Evolutionary conservation across 2,797 vertebrate genomes (phyloP).

Genomic region (Serranus cabrilla): DNA sequence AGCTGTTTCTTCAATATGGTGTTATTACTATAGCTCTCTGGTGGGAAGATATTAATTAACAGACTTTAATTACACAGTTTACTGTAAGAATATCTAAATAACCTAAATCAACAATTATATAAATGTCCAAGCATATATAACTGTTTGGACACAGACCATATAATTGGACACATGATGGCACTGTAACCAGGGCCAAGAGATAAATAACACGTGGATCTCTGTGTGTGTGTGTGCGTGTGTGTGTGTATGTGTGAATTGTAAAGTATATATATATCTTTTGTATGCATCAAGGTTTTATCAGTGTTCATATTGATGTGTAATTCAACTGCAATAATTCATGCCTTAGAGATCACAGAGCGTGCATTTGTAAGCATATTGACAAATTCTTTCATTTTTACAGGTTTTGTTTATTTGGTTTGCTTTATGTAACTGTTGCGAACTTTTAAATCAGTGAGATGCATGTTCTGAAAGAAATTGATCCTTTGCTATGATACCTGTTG

Average conservation of each 20-base stretch:
- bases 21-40: background rate
- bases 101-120: background rate
- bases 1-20: background rate
- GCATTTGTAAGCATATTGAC: background rate
- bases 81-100: background rate
- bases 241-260: background rate
- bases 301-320: background rate
- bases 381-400: background rate
- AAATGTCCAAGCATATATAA: background rate
- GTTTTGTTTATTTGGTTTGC: background rate
- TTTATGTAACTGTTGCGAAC: background rate
- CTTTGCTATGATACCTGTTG: background rate
- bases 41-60: background rate
- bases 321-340: background rate
- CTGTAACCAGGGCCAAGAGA: slow-evolving; percentile 1
- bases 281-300: background rate
- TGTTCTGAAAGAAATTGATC: background rate
- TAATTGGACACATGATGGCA: slow-evolving; percentile 39
- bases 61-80: background rate
- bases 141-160: too few relatives aligned
- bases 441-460: background rate
- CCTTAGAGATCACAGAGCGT: background rate
- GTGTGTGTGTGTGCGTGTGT: background rate
- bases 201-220: background rate
- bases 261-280: background rate